These are phyloP conservation scores for Pocillopora verrucosa DNA, from an alignment of 64 coral and sea anemone species.

Conservation along the genomic window DNA sequence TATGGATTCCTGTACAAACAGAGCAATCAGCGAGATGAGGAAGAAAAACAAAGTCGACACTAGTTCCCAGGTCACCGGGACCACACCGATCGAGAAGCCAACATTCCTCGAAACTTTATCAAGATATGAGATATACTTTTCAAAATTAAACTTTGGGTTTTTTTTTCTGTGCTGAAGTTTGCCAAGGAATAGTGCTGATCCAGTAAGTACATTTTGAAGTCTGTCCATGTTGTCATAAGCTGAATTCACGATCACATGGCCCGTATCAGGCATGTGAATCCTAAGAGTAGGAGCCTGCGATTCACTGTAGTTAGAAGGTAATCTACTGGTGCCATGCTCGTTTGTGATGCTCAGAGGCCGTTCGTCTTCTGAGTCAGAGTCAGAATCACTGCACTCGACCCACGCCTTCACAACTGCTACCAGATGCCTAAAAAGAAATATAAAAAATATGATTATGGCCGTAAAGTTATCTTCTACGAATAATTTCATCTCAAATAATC, in stretches of 20 bases:
- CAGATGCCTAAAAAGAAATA: conserved; percentile 55
- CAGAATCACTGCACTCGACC: conserved; percentile 52
- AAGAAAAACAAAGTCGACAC: conserved; percentile 73
- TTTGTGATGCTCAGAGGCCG: background rate
- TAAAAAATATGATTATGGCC: background rate
- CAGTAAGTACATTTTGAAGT: conserved; percentile 29
- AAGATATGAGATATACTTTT: conserved; percentile 75
- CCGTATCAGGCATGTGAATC: conserved; percentile 44
- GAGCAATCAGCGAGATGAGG: conserved; percentile 67
- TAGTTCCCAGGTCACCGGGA: conserved; percentile 78
- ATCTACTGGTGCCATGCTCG: background rate
- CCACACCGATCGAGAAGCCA: conserved; percentile 68
- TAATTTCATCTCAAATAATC: no score
- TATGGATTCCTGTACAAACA: conserved; percentile 86
- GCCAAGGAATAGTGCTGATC: conserved; percentile 54
- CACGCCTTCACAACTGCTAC: conserved; percentile 71
- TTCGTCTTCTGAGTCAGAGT: conserved; percentile 55
- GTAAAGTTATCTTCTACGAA: no score
- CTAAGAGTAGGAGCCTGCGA: background rate
- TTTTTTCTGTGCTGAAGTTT: conserved; percentile 43
- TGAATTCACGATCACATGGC: background rate
- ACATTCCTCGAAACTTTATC: conserved; percentile 57
- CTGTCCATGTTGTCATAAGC: background rate
- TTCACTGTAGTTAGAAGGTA: background rate
- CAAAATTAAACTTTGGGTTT: conserved; percentile 62